Conservation (phyloP, 2,888 invertebrate genomes). For the Hemistola chrysoprasaria region DNA sequence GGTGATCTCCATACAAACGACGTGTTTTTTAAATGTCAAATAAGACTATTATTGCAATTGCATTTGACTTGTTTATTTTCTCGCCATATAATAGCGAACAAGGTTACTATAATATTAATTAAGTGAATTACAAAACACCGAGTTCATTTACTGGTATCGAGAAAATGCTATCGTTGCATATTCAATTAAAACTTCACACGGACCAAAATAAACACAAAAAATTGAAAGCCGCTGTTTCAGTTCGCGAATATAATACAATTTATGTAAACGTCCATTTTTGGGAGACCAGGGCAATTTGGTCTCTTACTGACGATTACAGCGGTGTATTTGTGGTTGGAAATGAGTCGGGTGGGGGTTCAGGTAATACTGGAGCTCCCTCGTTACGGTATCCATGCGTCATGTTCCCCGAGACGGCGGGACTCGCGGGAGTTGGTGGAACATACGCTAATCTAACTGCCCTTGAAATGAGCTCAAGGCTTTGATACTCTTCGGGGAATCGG, state of each 20-base stretch:
- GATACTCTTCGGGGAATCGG: slow-evolving; percentile 15
- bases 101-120: too few species aligned
- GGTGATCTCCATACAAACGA: too few species aligned
- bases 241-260: slow-evolving; percentile 45
- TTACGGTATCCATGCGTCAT: slow-evolving; percentile 48
- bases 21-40: too few species aligned
- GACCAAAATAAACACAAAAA: slow-evolving; percentile 40
- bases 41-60: too few species aligned
- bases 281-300: slow-evolving; percentile 34
- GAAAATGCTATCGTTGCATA: slow-evolving; percentile 6
- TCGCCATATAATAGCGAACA: too few species aligned
- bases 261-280: slow-evolving; percentile 44
- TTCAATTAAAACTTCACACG: slow-evolving; percentile 45
- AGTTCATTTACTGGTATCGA: too few species aligned
- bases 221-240: slow-evolving; percentile 45
- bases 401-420: slow-evolving; percentile 37
- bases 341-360: slow-evolving; percentile 31
- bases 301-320: slow-evolving; percentile 34
- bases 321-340: slow-evolving; percentile 15
- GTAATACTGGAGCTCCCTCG: slow-evolving; percentile 41
- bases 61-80: too few species aligned
- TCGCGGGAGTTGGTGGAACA: slow-evolving; percentile 35
- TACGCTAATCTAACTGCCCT: slow-evolving; percentile 36
- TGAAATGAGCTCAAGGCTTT: slow-evolving; percentile 36
- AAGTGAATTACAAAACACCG: too few species aligned